Base-by-base conservation (phyloP, 2,888 invertebrate species). In the Trachelus tabidus region DNA sequence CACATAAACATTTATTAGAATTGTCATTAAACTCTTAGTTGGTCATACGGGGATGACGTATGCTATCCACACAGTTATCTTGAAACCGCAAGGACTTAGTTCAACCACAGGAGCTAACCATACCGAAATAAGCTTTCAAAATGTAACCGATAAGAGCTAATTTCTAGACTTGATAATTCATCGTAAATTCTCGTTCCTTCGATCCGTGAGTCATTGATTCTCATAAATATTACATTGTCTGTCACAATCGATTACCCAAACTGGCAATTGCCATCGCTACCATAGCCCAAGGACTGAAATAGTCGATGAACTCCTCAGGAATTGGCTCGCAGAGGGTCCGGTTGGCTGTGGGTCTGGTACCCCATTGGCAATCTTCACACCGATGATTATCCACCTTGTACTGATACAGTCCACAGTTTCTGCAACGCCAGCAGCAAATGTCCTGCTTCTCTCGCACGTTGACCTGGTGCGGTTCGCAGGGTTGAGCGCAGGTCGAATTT, bases 361-460 rank as follows among this genome's bases (percentile, higher is more conserved):
- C 93, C 73, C 79, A 77, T 0, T 87, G 85, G 83, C 94, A 94
- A 40, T 92, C 91, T 35, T 90, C 88, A 85, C 94, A 94, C 75
- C 91, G 89, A 81, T 90, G 92, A 15, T 92, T 92, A 80, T 92
- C 91, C 12, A 87, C 81, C 69, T 91, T 91, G 81, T 90, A 91
- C 84, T 93, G 92, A 81, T 92, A 92, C 1, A 81, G 79, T 1
- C 92, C 90, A 85, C 94, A 94, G 71, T 91, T 87, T 69, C 91
- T 90, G 82, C 94, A 94, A 3, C 89, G 85, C 93, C 93, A 94
- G 85, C 94, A 94, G 85, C 94, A 94, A 0, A 90, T 88, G 83
- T 93, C 93, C 86, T 92, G 89, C 71, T 89, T 87, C 83, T 88
- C 91, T 34, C 91, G 86, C 12, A 92, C 87, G 85, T 90, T 90